Conservation (phyloP, 2,888 invertebrate species). For the Adelognathus sp. region DNA sequence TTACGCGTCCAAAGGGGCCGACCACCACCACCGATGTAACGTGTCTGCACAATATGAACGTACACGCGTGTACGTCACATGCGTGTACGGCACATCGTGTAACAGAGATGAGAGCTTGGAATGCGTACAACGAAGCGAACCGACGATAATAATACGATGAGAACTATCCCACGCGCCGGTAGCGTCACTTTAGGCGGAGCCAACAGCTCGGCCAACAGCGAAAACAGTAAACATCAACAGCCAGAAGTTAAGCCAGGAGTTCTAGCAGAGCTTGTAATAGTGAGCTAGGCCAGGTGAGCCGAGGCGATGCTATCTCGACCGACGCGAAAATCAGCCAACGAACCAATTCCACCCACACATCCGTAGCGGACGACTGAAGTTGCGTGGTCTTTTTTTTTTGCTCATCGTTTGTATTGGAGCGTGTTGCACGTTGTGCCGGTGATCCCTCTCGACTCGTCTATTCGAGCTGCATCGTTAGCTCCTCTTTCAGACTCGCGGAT, state of each 20-base stretch:
- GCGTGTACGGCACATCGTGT: slow-evolving; percentile 28
- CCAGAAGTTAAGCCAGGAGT: slow-evolving; percentile 8
- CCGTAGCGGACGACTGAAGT: not conserved
- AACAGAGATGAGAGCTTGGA: slow-evolving; percentile 44
- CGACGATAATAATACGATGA: slow-evolving; percentile 75
- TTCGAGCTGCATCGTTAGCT: slow-evolving; percentile 27
- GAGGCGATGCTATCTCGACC: slow-evolving; percentile 19
- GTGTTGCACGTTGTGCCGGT: not conserved
- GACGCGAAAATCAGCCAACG: slow-evolving; percentile 5
- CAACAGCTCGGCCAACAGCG: slow-evolving; percentile 30
- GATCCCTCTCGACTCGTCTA: slow-evolving; percentile 6
- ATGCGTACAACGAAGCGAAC: slow-evolving; percentile 65
- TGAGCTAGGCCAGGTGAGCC: not conserved
- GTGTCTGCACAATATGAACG: not conserved
- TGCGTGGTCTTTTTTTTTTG: not conserved
- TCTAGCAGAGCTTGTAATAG: slow-evolving; percentile 45
- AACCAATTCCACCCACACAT: not conserved
- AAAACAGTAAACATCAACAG: slow-evolving; percentile 25
- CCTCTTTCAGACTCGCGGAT: slow-evolving; percentile 21
- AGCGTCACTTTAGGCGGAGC: slow-evolving; percentile 44
- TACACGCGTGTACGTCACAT: not conserved
- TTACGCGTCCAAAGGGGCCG: slow-evolving; percentile 31
- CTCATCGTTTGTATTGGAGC: not conserved
- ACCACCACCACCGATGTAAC: not conserved
- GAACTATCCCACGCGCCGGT: slow-evolving; percentile 79